These are phyloP conservation scores for Tapera naevia DNA, from an alignment of 2,797 vertebrate species.

Conservation along the genomic window DNA sequence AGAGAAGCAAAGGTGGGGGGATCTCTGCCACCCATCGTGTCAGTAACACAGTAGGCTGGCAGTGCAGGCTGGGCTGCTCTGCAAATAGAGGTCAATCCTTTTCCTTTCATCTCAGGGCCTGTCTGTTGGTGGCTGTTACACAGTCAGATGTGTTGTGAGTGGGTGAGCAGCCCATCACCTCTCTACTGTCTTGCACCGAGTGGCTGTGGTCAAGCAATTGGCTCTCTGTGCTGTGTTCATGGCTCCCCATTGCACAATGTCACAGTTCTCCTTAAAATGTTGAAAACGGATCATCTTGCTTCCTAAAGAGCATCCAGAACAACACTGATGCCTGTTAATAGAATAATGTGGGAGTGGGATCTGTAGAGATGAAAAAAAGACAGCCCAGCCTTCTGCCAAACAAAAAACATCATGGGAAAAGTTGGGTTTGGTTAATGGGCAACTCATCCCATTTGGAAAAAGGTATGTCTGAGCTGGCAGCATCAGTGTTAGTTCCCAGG, in stretches of 20 bases:
- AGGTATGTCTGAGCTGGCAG: neutral
- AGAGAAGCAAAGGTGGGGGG: neutral
- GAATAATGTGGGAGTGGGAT: neutral
- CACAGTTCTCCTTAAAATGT: slow-evolving; percentile 66
- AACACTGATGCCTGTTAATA: slow-evolving; percentile 38
- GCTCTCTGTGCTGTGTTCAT: neutral
- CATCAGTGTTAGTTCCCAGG: slow-evolving; percentile 57
- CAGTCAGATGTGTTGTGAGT: neutral
- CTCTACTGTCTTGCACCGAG: neutral
- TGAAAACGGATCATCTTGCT: slow-evolving; percentile 53
- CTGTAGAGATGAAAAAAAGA: neutral
- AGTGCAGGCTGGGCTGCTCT: neutral
- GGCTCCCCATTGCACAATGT: slow-evolving; percentile 33
- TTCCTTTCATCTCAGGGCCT: neutral
- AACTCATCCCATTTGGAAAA: neutral
- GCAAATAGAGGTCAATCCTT: neutral
- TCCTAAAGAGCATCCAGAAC: slow-evolving; percentile 1
- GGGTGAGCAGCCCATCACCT: neutral
- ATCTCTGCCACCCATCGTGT: neutral
- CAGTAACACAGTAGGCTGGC: neutral
- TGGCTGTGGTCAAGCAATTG: neutral
- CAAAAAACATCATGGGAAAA: neutral
- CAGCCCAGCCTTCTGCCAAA: neutral
- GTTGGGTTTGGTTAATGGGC: neutral
- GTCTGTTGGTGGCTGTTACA: neutral